A percentile compares a stretch with the other conserved stretches of the same genome.
Conservation (phyloP, 2,797 vertebrate genomes). For the Darevskia nairensis region DNA sequence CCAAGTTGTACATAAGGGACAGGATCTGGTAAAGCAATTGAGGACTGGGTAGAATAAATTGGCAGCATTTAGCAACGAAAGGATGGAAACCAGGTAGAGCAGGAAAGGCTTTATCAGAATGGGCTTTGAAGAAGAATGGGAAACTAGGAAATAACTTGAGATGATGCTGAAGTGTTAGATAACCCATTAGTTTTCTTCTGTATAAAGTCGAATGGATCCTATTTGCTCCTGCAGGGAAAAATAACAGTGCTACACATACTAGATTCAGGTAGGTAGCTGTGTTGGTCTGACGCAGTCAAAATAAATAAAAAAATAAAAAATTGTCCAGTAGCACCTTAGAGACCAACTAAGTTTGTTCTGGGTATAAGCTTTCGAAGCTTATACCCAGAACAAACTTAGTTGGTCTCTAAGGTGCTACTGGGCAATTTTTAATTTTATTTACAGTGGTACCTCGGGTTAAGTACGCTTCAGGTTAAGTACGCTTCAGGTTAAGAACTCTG, state of each 20-base stretch:
- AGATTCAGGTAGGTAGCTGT: too few species aligned
- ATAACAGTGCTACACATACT: not conserved
- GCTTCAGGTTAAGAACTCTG: too few species aligned
- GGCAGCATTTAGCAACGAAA: not conserved
- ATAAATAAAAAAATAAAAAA: too few species aligned
- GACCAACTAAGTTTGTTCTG: too few species aligned
- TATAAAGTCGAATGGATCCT: not conserved
- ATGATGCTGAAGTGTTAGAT: not conserved
- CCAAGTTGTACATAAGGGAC: not conserved
- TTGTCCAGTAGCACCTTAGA: too few species aligned
- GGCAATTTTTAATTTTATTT: too few species aligned
- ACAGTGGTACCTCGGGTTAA: too few species aligned
- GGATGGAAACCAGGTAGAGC: not conserved
- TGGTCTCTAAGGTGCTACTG: too few species aligned
- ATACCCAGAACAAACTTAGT: too few species aligned
- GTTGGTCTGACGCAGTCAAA: too few species aligned
- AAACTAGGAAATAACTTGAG: not conserved
- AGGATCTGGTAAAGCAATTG: not conserved
- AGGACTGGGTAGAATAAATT: not conserved
- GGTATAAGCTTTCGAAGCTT: too few species aligned
- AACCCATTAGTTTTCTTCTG: not conserved
- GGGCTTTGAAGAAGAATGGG: not conserved
- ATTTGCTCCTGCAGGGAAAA: not conserved
- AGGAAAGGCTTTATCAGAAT: not conserved
- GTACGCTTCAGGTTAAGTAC: too few species aligned